Evolutionary conservation across 1,140 invertebrate species (phyloP).

Genomic region (Portunus trituberculatus): DNA sequence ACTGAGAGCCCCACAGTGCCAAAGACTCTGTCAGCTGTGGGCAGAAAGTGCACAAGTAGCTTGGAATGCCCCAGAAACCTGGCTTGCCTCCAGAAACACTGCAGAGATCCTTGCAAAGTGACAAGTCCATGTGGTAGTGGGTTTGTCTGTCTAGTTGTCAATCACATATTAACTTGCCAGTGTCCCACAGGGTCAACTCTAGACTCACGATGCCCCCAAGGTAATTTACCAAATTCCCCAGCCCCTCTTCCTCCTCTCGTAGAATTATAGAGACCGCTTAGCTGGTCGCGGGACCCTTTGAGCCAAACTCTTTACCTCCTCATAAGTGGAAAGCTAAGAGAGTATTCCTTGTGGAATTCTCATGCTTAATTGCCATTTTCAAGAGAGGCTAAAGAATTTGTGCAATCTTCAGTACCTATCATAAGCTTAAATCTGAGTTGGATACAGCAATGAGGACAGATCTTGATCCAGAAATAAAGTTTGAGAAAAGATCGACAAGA

Average conservation of each 20-base stretch:
- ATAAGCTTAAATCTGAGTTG: not conserved
- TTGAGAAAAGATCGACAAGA: not conserved
- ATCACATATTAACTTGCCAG: conserved; percentile 79
- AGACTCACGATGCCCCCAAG: conserved; percentile 78
- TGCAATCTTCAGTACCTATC: not conserved
- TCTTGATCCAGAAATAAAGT: not conserved
- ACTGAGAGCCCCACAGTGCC: conserved; percentile 49
- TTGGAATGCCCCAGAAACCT: conserved; percentile 82
- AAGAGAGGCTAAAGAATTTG: not conserved
- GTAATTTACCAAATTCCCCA: conserved; percentile 74
- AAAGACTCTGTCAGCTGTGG: conserved; percentile 42
- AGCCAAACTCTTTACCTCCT: conserved; percentile 47
- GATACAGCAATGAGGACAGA: conserved; percentile 3
- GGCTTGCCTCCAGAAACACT: conserved; percentile 82
- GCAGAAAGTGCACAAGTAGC: conserved; percentile 71
- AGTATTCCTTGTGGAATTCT: not conserved
- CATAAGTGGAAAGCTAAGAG: not conserved
- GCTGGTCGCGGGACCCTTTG: conserved; percentile 31
- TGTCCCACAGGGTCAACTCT: conserved; percentile 79
- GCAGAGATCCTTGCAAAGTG: conserved; percentile 83
- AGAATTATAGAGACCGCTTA: conserved; percentile 35
- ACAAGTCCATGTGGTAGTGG: conserved; percentile 80
- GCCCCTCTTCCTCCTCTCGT: conserved; percentile 37
- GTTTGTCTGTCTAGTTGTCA: conserved; percentile 79
- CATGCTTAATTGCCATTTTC: not conserved